Base-by-base conservation (phyloP, 2,113 vertebrate genomes). In the Acrocephalus arundinaceus region DNA sequence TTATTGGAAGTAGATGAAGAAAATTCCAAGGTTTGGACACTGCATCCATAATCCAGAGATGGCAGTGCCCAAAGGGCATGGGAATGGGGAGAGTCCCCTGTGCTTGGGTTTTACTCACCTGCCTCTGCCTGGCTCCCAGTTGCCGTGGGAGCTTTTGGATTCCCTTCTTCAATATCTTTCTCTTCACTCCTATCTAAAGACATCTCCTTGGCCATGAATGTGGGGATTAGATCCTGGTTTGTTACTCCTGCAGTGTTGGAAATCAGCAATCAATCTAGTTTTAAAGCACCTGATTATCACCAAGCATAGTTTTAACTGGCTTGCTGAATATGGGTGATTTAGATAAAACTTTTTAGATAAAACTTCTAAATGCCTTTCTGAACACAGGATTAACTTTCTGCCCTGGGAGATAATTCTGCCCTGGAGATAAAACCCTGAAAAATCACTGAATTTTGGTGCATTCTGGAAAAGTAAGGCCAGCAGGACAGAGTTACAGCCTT, bases 11-110 rank as follows among this genome's bases (percentile, higher is more conserved):
- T 3, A 63, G n/a, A 4, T 58, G 76, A 58, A 71, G 54, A 71
- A 63, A 81, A 49, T 57, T 24, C 52, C 24, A 24, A 58, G 8
- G 5, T 55, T 25, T 67, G 45, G 33, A 23, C 12, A 4, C 23
- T 35, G 7, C 10, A 10, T 22, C 61, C 41, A 3, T 78, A 30
- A 49, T 58, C 9, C 19, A 15, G 82, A 39, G 62, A 12, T 63
- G 48, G 66, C 37, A 46, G 27, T 3, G 27, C 52, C 24, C 1
- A 16, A 14, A 33, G 41, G 16, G 13, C 4, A 4, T 24, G 73
- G 37, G 11, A 28, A 3, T 16, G 35, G n/a, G n/a, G 27, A 24
- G 3, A 43, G 55, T 28, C 7, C 13, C 19, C 10, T 0, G 0
- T 16, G 15, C 58, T 68, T 41, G 22, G 30, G 23, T 67, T 93